Base-by-base conservation (phyloP, 2,888 invertebrate species). In the Archips crataeganus region DNA sequence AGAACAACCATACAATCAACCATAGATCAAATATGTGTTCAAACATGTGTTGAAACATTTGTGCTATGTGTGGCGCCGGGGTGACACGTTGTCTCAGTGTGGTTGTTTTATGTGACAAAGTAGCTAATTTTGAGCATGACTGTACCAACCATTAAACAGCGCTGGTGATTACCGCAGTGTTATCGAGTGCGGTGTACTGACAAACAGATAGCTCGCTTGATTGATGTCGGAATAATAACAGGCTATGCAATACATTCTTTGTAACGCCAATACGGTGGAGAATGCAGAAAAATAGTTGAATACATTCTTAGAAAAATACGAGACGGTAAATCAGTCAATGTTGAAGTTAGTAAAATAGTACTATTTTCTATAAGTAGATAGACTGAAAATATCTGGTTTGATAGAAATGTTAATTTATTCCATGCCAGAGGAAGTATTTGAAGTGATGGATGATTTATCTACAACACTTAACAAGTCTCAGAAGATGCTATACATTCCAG, bases 221-320 rank as follows among this genome's bases (percentile, higher is more conserved):
- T 77, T 76, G 75, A 77, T 76, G 71, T 42, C 62, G 47, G 42
- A 59, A 62, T 68, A 63, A 73, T 73, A 72, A 72, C 57, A 57
- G 67, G 6, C 34, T 32, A 63, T 72, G 68, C 68, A 72, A 72
- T 57, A 15, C 70, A 73, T 69, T 60, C 63, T n/a, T 39, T 68
- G 63, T 51, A 64, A 69, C 63, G 73, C 63, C 32, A 36, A 49
- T 64, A 65, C 51, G 39, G 51, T 13, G 32, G 57, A 59, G 63
- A 59, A 64, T 73, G 63, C 49, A n/a, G 47, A 66, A 59, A 62
- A 71, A 70, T n/a, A 9, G 32, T 9, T 23, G 61, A 51, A 9
- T 59, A 54, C n/a, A 61, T 67, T 61, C 54, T 54, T 54, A 32
- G 57, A 11, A 32, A 39, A 45, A 1, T 4, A 64, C 15, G 13